These are phyloP conservation scores for Aurelia coerulea DNA, from an alignment of 30 jellyfish, hydroid and myxozoan species.

Conservation along the genomic window DNA sequence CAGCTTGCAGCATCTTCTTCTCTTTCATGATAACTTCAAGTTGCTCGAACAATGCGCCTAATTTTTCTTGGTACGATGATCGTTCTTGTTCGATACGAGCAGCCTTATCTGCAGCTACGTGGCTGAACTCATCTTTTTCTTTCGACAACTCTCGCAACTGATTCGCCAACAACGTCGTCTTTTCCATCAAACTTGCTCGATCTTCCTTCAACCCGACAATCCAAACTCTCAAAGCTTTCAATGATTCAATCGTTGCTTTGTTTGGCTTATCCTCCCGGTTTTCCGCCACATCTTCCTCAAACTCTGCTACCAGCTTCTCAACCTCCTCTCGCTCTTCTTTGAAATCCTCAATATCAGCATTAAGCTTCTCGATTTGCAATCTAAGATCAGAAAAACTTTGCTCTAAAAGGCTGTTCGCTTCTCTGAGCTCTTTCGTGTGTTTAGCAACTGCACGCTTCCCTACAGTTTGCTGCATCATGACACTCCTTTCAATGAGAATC, in stretches of 20 bases:
- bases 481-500: constrained; percentile 73
- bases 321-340: constrained; percentile 87
- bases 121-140: constrained; percentile 70
- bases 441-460: constrained; percentile 58
- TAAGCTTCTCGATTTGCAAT: constrained; percentile 77
- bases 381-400: constrained; percentile 81
- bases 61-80: constrained; percentile 68
- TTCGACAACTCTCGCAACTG: constrained; percentile 65
- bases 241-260: constrained; percentile 26
- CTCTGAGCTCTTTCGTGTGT: constrained; percentile 78
- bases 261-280: constrained; percentile 24
- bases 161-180: constrained; percentile 63
- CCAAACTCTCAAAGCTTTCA: constrained; percentile 61
- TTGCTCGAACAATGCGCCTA: constrained; percentile 81
- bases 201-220: constrained; percentile 79
- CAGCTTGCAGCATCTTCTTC: constrained; percentile 93
- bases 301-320: constrained; percentile 48
- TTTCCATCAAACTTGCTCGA: constrained; percentile 63
- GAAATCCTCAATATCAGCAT: constrained; percentile 73
- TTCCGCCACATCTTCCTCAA: constrained; percentile 19
- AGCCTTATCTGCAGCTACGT: constrained; percentile 63
- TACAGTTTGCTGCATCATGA: constrained; percentile 52
- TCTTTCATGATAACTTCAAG: constrained; percentile 83
- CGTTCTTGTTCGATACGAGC: constrained; percentile 89
- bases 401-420: constrained; percentile 68